Evolutionary conservation across 2,797 vertebrate species (phyloP).

Genomic region (Platyrinchus mystaceus): DNA sequence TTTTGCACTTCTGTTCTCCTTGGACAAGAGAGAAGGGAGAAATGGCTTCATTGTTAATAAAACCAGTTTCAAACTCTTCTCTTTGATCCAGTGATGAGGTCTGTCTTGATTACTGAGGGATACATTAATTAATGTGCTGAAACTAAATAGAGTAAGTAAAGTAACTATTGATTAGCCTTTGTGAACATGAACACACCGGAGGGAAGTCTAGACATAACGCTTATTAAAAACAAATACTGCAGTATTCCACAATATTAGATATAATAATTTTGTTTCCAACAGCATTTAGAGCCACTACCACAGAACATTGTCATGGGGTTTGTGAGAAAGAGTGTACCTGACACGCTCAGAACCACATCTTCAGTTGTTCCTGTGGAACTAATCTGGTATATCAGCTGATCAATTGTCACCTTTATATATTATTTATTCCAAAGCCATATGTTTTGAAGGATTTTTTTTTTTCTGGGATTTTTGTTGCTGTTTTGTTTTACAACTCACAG

Average conservation of each 20-base stretch:
- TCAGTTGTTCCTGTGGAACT: background rate
- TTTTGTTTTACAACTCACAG: background rate
- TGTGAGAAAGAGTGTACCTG: background rate
- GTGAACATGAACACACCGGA: background rate
- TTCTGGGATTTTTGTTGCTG: background rate
- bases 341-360: background rate
- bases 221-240: slow-evolving; percentile 16
- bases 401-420: background rate
- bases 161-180: slow-evolving; percentile 1
- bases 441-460: background rate
- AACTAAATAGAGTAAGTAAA: background rate
- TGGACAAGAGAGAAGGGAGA: background rate
- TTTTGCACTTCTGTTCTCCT: background rate
- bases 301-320: background rate
- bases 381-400: background rate
- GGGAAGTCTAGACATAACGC: background rate
- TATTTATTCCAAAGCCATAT: background rate
- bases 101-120: background rate
- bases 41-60: background rate
- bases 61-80: background rate
- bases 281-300: background rate
- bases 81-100: background rate
- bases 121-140: background rate
- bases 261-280: background rate
- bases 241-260: background rate